Evolutionary conservation across 2,888 invertebrate genomes (phyloP).

Genomic region (Drosophila mercatorum): DNA sequence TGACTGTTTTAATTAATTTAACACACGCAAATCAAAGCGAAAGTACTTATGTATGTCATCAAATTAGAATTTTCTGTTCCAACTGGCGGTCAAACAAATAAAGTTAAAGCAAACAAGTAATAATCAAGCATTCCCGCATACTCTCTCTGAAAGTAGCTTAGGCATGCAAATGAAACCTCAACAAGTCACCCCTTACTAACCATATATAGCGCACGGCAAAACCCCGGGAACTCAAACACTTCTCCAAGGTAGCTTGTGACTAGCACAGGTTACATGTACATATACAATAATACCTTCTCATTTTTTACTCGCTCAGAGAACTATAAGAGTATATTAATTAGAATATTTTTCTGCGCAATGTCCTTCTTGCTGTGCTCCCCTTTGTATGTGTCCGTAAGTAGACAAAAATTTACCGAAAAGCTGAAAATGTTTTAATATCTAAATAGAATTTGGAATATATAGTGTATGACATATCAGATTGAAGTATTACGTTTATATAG

Average conservation of each 20-base stretch:
- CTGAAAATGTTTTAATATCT: neutral
- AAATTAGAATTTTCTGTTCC: slow-evolving; percentile 51
- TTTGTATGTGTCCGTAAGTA: neutral
- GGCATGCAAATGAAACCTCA: slow-evolving; percentile 78
- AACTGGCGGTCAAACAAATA: slow-evolving; percentile 48
- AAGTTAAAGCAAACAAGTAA: slow-evolving; percentile 61
- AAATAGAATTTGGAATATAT: neutral
- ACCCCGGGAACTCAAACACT: slow-evolving; percentile 68
- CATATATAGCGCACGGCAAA: slow-evolving; percentile 17
- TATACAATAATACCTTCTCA: slow-evolving; percentile 10
- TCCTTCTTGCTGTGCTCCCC: neutral
- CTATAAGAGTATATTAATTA: neutral
- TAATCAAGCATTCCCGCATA: slow-evolving; percentile 62
- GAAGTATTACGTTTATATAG: too few species aligned
- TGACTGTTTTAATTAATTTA: slow-evolving; percentile 21
- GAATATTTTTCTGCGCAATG: neutral
- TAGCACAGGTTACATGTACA: slow-evolving; percentile 5
- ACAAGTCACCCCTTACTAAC: slow-evolving; percentile 65
- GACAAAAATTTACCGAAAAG: neutral
- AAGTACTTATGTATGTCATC: slow-evolving; percentile 55
- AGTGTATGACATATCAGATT: too few species aligned
- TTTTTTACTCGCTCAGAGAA: neutral
- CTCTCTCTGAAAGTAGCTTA: slow-evolving; percentile 31
- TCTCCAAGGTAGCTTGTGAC: slow-evolving; percentile 37
- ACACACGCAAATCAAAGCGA: slow-evolving; percentile 58